These are phyloP conservation scores for Gephyroberyx darwinii DNA, from an alignment of 2,797 vertebrate species.

Conservation along the genomic window DNA sequence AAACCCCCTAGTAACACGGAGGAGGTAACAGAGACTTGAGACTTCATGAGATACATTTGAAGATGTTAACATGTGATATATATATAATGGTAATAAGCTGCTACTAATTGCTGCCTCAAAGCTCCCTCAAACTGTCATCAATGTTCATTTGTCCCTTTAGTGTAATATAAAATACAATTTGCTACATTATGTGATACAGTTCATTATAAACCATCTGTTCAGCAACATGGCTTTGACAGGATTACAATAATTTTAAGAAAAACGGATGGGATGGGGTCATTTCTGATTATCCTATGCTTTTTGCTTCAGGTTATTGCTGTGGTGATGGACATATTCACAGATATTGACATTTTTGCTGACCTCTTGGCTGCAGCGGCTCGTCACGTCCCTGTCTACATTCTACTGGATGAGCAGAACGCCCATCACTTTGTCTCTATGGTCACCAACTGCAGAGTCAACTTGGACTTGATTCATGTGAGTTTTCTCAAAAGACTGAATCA, in stretches of 20 bases:
- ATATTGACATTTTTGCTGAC: conserved; percentile 92
- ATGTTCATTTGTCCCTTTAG: neutral
- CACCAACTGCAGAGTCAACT: conserved; percentile 90
- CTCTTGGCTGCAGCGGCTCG: conserved; percentile 90
- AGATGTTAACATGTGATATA: no score
- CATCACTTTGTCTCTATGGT: conserved; percentile 93
- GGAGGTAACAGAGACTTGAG: no score
- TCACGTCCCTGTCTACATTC: conserved; percentile 92
- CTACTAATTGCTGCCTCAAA: neutral
- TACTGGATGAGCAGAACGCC: conserved; percentile 92
- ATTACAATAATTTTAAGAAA: neutral
- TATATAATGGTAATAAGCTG: no score
- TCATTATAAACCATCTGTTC: neutral
- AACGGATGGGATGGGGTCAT: neutral
- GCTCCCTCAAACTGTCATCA: neutral
- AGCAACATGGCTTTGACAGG: neutral
- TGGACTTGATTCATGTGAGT: conserved; percentile 91
- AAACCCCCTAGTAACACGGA: no score
- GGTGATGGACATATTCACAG: conserved; percentile 97
- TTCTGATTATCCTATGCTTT: conserved; percentile 3
- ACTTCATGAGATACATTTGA: no score
- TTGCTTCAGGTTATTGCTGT: conserved; percentile 90
- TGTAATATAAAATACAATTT: neutral
- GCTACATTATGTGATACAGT: neutral
- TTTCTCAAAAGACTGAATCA: neutral